Percentiles rank a stretch among this genome's conserved stretches.
phyloP scores from a whole-genome alignment of 2,797 vertebrate species.

The Clarias platycephalus region DNA sequence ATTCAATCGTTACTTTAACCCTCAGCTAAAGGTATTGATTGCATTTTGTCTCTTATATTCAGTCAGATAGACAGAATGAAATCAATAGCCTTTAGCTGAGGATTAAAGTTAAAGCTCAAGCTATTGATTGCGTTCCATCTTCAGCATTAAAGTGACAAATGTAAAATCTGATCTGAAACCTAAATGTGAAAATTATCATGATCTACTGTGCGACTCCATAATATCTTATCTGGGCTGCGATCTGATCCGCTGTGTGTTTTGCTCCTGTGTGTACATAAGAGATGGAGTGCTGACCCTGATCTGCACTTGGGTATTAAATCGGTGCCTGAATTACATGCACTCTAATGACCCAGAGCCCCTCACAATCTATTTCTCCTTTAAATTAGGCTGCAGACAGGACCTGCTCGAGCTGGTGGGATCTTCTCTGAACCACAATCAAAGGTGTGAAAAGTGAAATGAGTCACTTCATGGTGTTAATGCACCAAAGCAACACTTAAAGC shows the following conservation, averaged over 20 bases:
- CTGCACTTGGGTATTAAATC: background rate
- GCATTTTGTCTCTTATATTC: background rate
- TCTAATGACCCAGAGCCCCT: background rate
- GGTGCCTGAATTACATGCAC: background rate
- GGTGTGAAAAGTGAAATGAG: constrained; percentile 30
- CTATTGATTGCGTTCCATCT: no score
- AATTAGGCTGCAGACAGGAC: background rate
- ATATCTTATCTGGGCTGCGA: background rate
- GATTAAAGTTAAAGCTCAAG: background rate
- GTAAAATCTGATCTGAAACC: background rate
- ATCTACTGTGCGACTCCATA: background rate
- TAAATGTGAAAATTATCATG: background rate
- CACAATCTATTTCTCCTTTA: background rate
- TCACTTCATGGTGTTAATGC: constrained; percentile 41
- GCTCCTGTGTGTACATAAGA: background rate
- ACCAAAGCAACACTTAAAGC: constrained; percentile 46
- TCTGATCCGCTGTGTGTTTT: background rate
- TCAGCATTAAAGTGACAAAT: background rate
- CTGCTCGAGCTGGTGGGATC: background rate
- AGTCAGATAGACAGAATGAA: background rate
- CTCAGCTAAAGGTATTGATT: background rate
- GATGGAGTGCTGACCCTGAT: background rate
- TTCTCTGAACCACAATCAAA: background rate
- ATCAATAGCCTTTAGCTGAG: background rate
- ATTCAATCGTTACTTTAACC: background rate